Conservation (phyloP, 2,888 invertebrate genomes). For the Aporophyla lueneburgensis region DNA sequence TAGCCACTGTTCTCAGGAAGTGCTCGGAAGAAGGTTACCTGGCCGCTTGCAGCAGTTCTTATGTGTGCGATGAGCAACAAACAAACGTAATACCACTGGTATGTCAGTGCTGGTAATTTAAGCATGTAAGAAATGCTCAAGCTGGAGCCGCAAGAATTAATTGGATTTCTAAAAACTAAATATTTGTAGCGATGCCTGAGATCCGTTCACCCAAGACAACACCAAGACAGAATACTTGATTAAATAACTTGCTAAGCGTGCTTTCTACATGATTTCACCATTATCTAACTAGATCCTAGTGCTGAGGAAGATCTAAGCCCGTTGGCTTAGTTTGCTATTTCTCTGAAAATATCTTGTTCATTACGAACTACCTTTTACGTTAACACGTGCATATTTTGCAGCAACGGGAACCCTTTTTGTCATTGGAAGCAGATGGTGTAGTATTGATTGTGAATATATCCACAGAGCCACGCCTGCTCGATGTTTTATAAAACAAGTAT, state of each 20-base stretch:
- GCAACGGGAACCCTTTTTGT: background rate
- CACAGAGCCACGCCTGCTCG: background rate
- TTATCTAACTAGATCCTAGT: too few relatives aligned
- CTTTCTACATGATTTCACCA: background rate
- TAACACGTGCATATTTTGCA: too few relatives aligned
- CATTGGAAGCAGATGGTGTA: background rate
- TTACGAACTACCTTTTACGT: background rate
- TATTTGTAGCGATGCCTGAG: slow-evolving; percentile 17
- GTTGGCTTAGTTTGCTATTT: slow-evolving; percentile 6
- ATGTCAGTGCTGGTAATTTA: slow-evolving; percentile 36
- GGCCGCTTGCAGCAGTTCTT: slow-evolving; percentile 9
- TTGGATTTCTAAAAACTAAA: slow-evolving; percentile 32
- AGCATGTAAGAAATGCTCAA: slow-evolving; percentile 35
- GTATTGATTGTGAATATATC: slow-evolving; percentile 10
- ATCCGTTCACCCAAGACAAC: slow-evolving; percentile 10
- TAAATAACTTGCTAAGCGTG: background rate
- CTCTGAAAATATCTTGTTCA: background rate
- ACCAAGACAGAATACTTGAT: background rate
- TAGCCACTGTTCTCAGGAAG: background rate
- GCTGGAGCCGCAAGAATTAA: slow-evolving; percentile 15
- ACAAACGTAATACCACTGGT: slow-evolving; percentile 19
- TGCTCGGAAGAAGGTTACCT: background rate
- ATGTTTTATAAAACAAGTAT: background rate
- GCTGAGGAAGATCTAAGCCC: too few relatives aligned
- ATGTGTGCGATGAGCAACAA: slow-evolving; percentile 11